Evolutionary conservation across 1,140 invertebrate genomes (phyloP), one percentile per base, ranked within the genome.

Genomic region (Euborellia annulipes): DNA sequence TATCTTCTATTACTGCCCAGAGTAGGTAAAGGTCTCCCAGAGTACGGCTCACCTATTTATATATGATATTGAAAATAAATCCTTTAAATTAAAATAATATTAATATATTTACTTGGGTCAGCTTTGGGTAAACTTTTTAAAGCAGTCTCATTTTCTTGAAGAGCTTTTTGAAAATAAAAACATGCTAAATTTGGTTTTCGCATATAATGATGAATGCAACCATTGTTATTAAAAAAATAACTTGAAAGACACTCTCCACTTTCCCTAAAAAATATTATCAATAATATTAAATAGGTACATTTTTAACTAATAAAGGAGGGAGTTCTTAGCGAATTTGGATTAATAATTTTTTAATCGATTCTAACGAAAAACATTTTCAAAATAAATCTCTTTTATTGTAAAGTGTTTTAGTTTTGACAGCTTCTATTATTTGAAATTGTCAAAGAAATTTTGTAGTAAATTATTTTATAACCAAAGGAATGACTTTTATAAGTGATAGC

Each of bases 161-260:
- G 59, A 36, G 90, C 86, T 64, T 82, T 78, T 55, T 84, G 77
- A 54, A 92, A 79, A 65, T 90, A 89, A 56, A 83, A 82, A 32
- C 76, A 76, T 1, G 86, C 86, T 27, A 93, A 70, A 58, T 85
- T 80, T 48, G 85, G 85, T 64, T 92, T 91, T 4, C 81, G 79
- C 55, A 91, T 74, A 19, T 84, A 79, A 56, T 89, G 75, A 67
- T 93, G 81, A 48, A 92, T 75, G 48, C 88, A 81, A 27, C 82
- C 90, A 53, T 92, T 73, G 59, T 95, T 93, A 59, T 94, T 95
- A 57, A 86, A 84, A 52, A 85, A 82, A 53, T 85, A 75, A 36
- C 86, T 73, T 37, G 72, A 67, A 11, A 75, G 62, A 41, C 70
- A 73, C 54, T 81, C 77, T 2, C 78, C 78, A 49, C 61, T 66